Evolutionary conservation across 2,113 vertebrate species (phyloP).

Genomic region (Pomatorhinus ruficollis): DNA sequence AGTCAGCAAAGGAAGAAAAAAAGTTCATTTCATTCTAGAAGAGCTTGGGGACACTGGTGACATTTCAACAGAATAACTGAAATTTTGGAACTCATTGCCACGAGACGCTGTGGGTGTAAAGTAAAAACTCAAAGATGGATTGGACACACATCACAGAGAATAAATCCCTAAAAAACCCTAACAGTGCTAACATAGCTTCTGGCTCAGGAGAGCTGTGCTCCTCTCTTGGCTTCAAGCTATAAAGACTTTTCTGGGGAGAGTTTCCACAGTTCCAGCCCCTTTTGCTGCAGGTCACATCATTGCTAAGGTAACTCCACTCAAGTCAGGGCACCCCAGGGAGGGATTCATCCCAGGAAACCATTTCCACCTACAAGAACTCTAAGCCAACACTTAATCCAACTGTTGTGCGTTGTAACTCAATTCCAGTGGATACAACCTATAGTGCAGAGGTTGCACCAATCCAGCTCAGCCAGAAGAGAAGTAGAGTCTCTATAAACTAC

Average conservation of each 20-base stretch:
- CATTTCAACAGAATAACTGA: background rate
- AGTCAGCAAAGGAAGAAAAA: background rate
- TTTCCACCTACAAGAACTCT: background rate
- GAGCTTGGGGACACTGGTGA: background rate
- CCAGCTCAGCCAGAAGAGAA: background rate
- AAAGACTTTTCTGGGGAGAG: background rate
- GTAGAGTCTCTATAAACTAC: background rate
- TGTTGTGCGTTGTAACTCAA: background rate
- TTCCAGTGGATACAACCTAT: background rate
- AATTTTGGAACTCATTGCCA: background rate
- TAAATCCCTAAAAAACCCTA: background rate
- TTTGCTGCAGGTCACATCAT: background rate
- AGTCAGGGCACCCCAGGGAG: background rate
- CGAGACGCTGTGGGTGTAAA: background rate
- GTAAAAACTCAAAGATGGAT: background rate
- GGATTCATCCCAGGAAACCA: background rate
- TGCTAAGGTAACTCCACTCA: background rate
- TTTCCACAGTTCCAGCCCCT: background rate
- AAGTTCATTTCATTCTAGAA: background rate
- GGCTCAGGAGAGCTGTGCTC: background rate
- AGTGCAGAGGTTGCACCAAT: background rate
- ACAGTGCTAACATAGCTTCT: background rate
- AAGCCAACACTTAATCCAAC: background rate
- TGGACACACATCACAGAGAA: background rate
- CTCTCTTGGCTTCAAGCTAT: background rate